Evolutionary conservation across 2,113 vertebrate species (phyloP).

Genomic region (human (Homo sapiens)): GRCh38 chr3:181758001-181758500

Average conservation of each 20-base stretch:
- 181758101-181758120: constrained; percentile 94
- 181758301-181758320: background rate
- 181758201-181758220: constrained; percentile 73
- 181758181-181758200: constrained; percentile 88
- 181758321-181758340: constrained; percentile 51
- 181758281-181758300: constrained; percentile 58
- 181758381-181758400: background rate
- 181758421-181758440: background rate
- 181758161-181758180: constrained; percentile 89
- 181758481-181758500: background rate
- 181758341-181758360: background rate
- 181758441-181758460: background rate
- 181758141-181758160: constrained; percentile 86
- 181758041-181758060: constrained; percentile 89
- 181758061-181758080: constrained; percentile 89
- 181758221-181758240: background rate
- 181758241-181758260: constrained; percentile 41
- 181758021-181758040: constrained; percentile 84
- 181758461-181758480: background rate
- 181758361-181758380: constrained; percentile 3
- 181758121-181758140: constrained; percentile 93
- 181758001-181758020: constrained; percentile 81
- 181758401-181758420: constrained; percentile 69
- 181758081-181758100: constrained; percentile 90
- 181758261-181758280: background rate